Evolutionary conservation across 2,797 vertebrate species (phyloP).

Genomic region (Astyanax mexicanus): DNA sequence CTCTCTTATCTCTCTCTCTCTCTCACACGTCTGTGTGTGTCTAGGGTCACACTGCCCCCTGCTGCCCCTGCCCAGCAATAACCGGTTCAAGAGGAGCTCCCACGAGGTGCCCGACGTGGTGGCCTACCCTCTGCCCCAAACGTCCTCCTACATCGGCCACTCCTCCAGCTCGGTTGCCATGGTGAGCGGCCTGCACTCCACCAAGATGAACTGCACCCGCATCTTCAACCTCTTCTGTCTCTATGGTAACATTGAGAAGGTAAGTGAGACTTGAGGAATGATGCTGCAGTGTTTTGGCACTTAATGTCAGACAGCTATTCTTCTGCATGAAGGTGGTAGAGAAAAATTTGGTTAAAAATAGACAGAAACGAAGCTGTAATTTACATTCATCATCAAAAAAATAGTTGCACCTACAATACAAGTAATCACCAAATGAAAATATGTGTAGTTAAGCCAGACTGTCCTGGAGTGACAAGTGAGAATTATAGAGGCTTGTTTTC

Average conservation of each 20-base stretch:
- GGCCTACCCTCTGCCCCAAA: constrained; percentile 91
- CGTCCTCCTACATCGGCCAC: constrained; percentile 84
- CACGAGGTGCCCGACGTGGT: constrained; percentile 92
- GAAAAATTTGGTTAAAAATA: neutral
- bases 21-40: constrained; percentile 14
- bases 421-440: no score
- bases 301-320: neutral
- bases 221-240: constrained; percentile 98
- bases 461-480: no score
- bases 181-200: constrained; percentile 94
- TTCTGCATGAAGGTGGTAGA: neutral
- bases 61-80: constrained; percentile 88
- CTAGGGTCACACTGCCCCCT: constrained; percentile 90
- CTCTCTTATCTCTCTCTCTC: neutral
- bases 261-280: constrained; percentile 60
- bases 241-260: constrained; percentile 98
- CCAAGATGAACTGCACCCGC: constrained; percentile 96
- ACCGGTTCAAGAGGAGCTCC: constrained; percentile 89
- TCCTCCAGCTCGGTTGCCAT: constrained; percentile 93
- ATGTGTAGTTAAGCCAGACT: no score
- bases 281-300: constrained; percentile 18
- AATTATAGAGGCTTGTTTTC: no score
- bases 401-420: no score
- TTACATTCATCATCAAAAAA: no score
- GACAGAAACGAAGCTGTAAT: no score